Base-by-base conservation (phyloP, 53 echinoderm and acorn worm species). In the Zoroaster sp. region DNA sequence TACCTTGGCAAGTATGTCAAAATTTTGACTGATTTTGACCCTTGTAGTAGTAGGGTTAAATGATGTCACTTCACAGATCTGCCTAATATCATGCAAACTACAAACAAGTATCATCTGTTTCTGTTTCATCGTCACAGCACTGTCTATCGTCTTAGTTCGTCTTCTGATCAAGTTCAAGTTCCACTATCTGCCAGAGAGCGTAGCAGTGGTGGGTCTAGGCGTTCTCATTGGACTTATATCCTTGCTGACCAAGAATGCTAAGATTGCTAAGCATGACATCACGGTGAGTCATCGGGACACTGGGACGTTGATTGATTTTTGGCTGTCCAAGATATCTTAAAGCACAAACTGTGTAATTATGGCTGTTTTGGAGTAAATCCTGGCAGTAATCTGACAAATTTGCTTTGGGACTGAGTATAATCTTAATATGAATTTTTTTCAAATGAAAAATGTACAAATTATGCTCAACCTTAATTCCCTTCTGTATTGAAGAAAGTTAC, bases 221-320 rank as follows among this genome's bases (percentile, higher is more conserved):
- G 88, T 93, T 3, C 52, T 96, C 59, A 87, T 96, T 45, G 96
- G 96, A 11, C 91, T 96, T 32, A 63, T 96, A 40, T 87, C 93
- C 30, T 73, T 96, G 70, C 87, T 93, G 2, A 66, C 90, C 59
- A 95, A 93, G 74, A 90, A 90, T 66, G 68, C 75, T 39, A 92
- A 91, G 31, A 72, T 95, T 21, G 75, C 90, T 15, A 77, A 87
- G 20, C 83, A 95, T 75, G 91, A 95, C 51, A 73, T 95, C 46
- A 90, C 92, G 78, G 93, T 96, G 32, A 87, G 93, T 41, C 14
- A 3, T 49, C 92, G 93, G 97, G 92, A 95, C 80, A 90, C 93
- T 93, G 97, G 95, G 41, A 97, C 93, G 83, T 87, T 97, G 75
- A n/a, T n/a, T n/a, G n/a, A n/a, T n/a, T n/a, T n/a, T n/a, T n/a